phyloP scores from a whole-genome alignment of 2,888 invertebrate species.

The Cephus runcator region DNA sequence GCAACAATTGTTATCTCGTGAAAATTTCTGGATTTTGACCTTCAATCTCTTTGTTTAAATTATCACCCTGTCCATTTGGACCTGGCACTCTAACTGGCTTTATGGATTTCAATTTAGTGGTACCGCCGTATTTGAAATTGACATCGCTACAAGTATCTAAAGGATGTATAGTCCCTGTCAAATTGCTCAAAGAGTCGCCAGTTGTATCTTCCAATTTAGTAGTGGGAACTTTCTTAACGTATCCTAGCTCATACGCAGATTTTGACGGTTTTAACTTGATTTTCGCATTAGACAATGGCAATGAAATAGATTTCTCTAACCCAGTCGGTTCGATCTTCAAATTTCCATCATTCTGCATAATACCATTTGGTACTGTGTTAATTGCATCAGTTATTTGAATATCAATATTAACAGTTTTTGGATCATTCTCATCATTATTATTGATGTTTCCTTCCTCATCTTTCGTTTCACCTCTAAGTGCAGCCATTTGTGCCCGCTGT shows the following conservation, averaged over 20 bases:
- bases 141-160: constrained; percentile 80
- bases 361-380: constrained; percentile 31
- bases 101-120: constrained; percentile 82
- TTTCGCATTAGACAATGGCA: constrained; percentile 53
- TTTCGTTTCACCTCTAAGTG: constrained; percentile 53
- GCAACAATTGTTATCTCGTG: constrained; percentile 59
- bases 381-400: constrained; percentile 62
- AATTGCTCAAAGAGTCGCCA: constrained; percentile 65
- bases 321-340: constrained; percentile 45
- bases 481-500: constrained; percentile 69
- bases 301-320: constrained; percentile 57
- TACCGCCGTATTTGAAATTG: constrained; percentile 83
- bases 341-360: constrained; percentile 37
- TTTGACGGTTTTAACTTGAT: constrained; percentile 57
- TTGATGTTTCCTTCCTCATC: constrained; percentile 43
- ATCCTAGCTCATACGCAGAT: constrained; percentile 61
- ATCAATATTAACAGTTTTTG: constrained; percentile 61
- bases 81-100: constrained; percentile 66
- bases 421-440: constrained; percentile 59
- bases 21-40: constrained; percentile 52
- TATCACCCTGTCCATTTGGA: constrained; percentile 43
- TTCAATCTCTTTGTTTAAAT: constrained; percentile 46
- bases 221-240: constrained; percentile 61
- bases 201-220: constrained; percentile 63
- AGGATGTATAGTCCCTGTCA: constrained; percentile 71